Base-by-base conservation (phyloP, 35 echinoderm and acorn worm species). In the Ptychodera flava region DNA sequence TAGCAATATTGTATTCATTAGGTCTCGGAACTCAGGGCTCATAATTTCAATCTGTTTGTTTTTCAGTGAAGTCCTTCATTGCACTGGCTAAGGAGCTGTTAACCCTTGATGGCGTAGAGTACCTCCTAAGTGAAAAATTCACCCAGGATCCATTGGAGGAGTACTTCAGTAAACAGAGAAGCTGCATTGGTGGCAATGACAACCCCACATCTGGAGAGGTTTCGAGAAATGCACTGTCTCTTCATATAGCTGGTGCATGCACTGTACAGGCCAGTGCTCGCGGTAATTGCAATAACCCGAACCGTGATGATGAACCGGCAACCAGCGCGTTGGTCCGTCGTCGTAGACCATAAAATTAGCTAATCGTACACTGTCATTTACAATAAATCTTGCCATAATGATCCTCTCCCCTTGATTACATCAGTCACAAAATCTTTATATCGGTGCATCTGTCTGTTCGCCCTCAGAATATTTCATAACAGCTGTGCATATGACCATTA, bases 101-200 rank as follows among this genome's bases (percentile, higher is more conserved):
- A 14, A 10, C 31, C 31, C 28, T 83, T 34, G 77, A 35, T 36
- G 88, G 85, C 30, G 91, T 96, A 0, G 29, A 84, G 28, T 97
- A 90, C 29, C 16, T 97, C 16, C 52, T 92, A 0, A 88, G 84
- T 29, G 91, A 92, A 1, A 92, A 92, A 30, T 86, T 97, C 36
- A 85, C 38, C 28, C 93, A 95, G 38, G 93, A 95, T 31, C 88
- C 93, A 0, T n/a, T 92, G 6, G 93, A 95, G 87, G 91, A 92
- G 52, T 87, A 89, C 38, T 92, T 97, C 33, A 64, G 53, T 0
- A 97, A 97, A 77, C 92, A 93, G 83, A 76, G 92, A 64, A 88
- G 36, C 31, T 16, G 80, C 30, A 88, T 87, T 53, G 87, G 93
- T 28, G 1, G 33, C 32, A 33, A 81, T 32, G 88, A 89, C 15